Base-by-base conservation (phyloP, 2,797 vertebrate species). In the Gastrophryne carolinensis region DNA sequence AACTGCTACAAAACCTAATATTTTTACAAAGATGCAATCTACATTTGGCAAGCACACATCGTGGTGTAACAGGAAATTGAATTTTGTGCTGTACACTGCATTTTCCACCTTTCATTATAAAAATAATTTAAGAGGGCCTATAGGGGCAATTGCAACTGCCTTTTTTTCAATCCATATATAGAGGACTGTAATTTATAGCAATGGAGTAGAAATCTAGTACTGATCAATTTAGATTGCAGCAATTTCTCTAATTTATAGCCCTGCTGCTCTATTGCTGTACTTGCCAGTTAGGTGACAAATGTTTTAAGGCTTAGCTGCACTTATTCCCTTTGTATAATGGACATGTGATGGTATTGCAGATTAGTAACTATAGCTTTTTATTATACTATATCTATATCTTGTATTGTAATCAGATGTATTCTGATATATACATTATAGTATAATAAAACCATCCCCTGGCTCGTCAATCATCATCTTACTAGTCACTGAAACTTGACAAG, bases 171-270 rank as follows among this genome's bases (percentile, higher is more conserved):
- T 75, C 53, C 32, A 39, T 75, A 67, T 60, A 60, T 44, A 52
- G 39, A 58, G 39, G 4, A 26, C 11, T 37, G 41, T 41, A 44
- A 67, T 47, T 58, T 68, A 66, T 67, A 27, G 27, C 17, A 30
- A 29, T 44, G 17, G 41, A 24, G 9, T 60, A 52, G 73, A 67
- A 67, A 50, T 68, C 39, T 52, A 60, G 53, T 60, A 50, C n/a
- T 35, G 30, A 67, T 68, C 73, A 67, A 75, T 67, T 67, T 54
- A 41, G 62, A 74, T 73, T 74, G 72, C 54, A 75, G 54, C 63
- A 75, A 37, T 74, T 74, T 57, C 49, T 53, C 49, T 53, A 52
- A 77, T 77, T 70, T 77, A 64, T 62, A 70, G 66, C 66, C 50
- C 1, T 24, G 7, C n/a, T 56, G 26, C 49, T 70, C 21, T 54